phyloP scores from a whole-genome alignment of 2,797 vertebrate species.

The Scomberomorus guttatus region DNA sequence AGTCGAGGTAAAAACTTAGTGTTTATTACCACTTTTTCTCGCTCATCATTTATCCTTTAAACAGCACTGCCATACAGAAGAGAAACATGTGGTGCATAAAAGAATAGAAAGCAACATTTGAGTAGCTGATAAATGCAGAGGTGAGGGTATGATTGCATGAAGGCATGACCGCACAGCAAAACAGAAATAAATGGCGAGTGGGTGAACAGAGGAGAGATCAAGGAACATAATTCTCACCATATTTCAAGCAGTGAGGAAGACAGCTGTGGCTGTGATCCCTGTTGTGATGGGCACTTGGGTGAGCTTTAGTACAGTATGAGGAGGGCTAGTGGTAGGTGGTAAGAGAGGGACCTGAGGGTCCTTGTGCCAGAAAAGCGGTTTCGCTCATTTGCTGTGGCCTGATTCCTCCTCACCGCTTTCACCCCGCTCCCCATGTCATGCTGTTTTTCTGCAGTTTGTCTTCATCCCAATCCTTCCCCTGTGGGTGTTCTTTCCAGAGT shows the following conservation, averaged over 20 bases:
- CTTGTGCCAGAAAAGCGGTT: slow-evolving; percentile 22
- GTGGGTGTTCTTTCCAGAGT: slow-evolving; percentile 24
- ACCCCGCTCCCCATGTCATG: slow-evolving; percentile 7
- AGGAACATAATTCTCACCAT: slow-evolving; percentile 12
- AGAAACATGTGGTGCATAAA: neutral
- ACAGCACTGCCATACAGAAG: neutral
- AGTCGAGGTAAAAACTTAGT: neutral
- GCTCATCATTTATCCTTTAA: neutral
- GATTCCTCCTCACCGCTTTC: slow-evolving; percentile 30
- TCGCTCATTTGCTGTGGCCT: slow-evolving; percentile 35
- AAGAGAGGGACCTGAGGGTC: slow-evolving; percentile 27
- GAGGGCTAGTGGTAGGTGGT: slow-evolving; percentile 34
- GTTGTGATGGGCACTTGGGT: slow-evolving; percentile 35
- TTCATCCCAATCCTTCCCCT: slow-evolving; percentile 26
- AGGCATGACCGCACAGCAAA: slow-evolving; percentile 1
- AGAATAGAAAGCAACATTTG: neutral
- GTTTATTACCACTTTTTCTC: neutral
- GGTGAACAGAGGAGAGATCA: slow-evolving; percentile 28
- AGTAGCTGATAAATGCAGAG: slow-evolving; percentile 12
- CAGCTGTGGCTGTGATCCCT: slow-evolving; percentile 26
- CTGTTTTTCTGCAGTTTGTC: slow-evolving; percentile 40
- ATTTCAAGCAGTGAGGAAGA: slow-evolving; percentile 27
- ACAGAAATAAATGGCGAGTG: slow-evolving; percentile 11
- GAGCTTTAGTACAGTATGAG: slow-evolving; percentile 6
- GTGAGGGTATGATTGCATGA: neutral